phyloP scores from a whole-genome alignment of 2,888 invertebrate species.

The Drosophila testacea region DNA sequence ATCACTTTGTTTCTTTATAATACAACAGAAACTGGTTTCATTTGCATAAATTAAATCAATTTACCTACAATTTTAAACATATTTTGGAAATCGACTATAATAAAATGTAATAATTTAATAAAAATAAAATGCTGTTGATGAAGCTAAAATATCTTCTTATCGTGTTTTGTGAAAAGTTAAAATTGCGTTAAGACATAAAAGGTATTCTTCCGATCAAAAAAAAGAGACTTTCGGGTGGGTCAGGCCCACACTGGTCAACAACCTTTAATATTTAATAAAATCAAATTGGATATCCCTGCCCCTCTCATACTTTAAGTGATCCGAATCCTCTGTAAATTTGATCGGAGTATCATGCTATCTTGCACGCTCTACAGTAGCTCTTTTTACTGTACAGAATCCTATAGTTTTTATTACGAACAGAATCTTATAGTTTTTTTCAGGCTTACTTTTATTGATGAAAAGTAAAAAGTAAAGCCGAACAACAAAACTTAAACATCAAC shows the following conservation, averaged over 20 bases:
- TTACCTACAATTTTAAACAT: conserved; percentile 1
- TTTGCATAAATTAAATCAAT: conserved; percentile 22
- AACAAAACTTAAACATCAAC: conserved; percentile 11
- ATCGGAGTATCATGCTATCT: too few relatives aligned
- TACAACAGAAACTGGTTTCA: background rate
- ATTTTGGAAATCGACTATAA: background rate
- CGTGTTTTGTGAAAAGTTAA: too few relatives aligned
- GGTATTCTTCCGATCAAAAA: too few relatives aligned
- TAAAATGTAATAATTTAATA: background rate
- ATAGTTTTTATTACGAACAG: background rate
- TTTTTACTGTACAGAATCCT: too few relatives aligned
- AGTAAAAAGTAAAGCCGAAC: conserved; percentile 54
- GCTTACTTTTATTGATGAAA: conserved; percentile 68
- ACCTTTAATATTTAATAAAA: background rate
- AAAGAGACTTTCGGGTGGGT: too few relatives aligned
- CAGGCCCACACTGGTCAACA: background rate
- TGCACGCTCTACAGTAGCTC: too few relatives aligned
- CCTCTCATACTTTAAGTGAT: too few relatives aligned
- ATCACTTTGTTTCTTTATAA: background rate
- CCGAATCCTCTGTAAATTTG: too few relatives aligned
- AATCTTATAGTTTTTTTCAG: background rate
- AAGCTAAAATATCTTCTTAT: too few relatives aligned
- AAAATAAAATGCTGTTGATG: too few relatives aligned
- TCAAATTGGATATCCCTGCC: too few relatives aligned
- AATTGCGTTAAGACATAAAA: too few relatives aligned